These are phyloP conservation scores for Brachycybe producta DNA, from an alignment of 2,888 invertebrate species.

Conservation along the genomic window DNA sequence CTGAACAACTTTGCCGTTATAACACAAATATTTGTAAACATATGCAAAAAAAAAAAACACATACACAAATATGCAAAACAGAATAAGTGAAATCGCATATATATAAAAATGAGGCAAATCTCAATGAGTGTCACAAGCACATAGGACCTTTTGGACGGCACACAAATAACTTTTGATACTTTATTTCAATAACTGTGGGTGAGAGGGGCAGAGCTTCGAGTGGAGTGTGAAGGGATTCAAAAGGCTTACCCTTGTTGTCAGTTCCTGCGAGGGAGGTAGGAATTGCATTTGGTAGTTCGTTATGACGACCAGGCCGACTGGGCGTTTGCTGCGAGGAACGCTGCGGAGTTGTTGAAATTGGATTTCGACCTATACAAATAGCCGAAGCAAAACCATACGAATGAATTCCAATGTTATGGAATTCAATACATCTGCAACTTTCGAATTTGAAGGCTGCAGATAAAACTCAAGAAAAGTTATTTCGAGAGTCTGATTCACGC, in stretches of 20 bases:
- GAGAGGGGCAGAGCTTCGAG: slow-evolving; percentile 15
- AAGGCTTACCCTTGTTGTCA: slow-evolving; percentile 21
- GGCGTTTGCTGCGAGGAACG: slow-evolving; percentile 20
- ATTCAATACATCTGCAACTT: too few species aligned
- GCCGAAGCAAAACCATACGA: too few species aligned
- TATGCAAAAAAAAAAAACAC: background rate
- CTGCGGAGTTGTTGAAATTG: slow-evolving; percentile 20
- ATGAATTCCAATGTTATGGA: too few species aligned
- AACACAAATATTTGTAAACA: background rate
- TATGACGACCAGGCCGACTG: slow-evolving; percentile 19
- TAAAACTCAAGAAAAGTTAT: too few species aligned
- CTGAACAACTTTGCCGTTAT: background rate
- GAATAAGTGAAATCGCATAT: too few species aligned
- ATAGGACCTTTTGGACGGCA: too few species aligned
- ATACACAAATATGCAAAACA: background rate
- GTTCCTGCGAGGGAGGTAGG: slow-evolving; percentile 20
- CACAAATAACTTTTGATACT: too few species aligned
- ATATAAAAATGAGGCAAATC: too few species aligned
- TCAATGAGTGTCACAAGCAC: too few species aligned
- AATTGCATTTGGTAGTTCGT: slow-evolving; percentile 17
- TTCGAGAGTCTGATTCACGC: too few species aligned
- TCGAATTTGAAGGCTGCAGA: too few species aligned
- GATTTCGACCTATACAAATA: slow-evolving; percentile 17
- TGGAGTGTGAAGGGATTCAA: background rate
- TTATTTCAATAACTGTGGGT: too few species aligned